Percentiles rank a stretch among this genome's conserved stretches.
Conservation (phyloP, 2,888 invertebrate genomes). For the Nysson spinosus region DNA sequence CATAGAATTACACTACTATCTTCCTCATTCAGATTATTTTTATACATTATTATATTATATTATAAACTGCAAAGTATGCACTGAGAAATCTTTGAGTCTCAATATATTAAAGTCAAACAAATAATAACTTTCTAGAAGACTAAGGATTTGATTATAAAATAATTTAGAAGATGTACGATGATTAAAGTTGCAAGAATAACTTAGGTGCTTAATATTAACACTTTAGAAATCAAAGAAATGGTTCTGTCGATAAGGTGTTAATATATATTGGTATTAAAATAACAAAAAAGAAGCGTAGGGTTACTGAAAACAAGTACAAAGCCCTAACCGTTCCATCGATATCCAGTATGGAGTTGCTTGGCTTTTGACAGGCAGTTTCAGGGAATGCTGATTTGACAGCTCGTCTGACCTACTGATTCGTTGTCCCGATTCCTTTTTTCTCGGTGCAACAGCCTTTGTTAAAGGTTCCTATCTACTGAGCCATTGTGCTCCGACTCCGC, state of each 20-base stretch:
- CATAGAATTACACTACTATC: no score
- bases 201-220: no score
- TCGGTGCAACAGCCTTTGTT: conserved; percentile 37
- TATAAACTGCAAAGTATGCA: no score
- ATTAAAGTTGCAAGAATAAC: not conserved
- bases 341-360: conserved; percentile 50
- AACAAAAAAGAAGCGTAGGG: conserved; percentile 40
- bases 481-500: conserved; percentile 29
- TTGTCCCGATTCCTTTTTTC: conserved; percentile 44
- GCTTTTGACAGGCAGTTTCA: conserved; percentile 39
- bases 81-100: no score
- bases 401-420: conserved; percentile 55
- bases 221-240: no score
- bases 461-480: conserved; percentile 8
- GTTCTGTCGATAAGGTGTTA: no score
- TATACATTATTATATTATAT: no score
- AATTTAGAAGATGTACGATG: not conserved
- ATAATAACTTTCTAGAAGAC: no score
- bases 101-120: no score
- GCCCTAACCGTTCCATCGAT: conserved; percentile 40
- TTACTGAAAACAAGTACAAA: conserved; percentile 42
- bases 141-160: not conserved
- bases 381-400: conserved; percentile 58
- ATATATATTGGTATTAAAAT: conserved; percentile 43
- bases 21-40: no score